Conservation (phyloP, 2,797 vertebrate species). For the Acanthopagrus latus region DNA sequence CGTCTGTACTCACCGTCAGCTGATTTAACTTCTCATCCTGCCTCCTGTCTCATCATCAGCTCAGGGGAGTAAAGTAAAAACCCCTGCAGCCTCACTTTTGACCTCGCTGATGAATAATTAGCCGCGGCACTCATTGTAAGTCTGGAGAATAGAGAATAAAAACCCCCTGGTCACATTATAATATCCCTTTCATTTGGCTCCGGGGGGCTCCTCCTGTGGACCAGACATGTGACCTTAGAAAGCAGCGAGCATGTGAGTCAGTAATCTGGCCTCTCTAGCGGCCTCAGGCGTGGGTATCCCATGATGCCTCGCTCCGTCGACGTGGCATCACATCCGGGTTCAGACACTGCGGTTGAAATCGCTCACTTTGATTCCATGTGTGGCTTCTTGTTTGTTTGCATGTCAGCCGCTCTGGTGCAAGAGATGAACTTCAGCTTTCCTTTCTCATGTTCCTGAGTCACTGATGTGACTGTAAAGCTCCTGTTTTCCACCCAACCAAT, state of each 20-base stretch:
- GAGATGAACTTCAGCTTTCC: conserved; percentile 5
- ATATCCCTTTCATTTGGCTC: conserved; percentile 58
- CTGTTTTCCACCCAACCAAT: not conserved
- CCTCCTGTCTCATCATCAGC: not conserved
- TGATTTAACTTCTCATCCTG: not conserved
- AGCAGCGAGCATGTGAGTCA: conserved; percentile 68
- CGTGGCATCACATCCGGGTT: conserved; percentile 24
- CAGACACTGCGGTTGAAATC: not conserved
- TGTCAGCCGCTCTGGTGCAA: not conserved
- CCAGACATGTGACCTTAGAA: conserved; percentile 67
- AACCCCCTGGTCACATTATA: conserved; percentile 1
- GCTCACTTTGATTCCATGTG: not conserved
- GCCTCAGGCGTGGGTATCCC: conserved; percentile 43
- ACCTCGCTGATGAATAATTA: not conserved
- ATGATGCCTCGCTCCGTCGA: conserved; percentile 22
- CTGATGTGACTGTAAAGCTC: not conserved
- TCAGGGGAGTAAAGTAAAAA: not conserved
- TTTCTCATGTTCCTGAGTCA: not conserved
- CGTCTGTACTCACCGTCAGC: not conserved
- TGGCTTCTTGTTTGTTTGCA: not conserved
- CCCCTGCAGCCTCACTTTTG: not conserved
- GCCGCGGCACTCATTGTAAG: not conserved
- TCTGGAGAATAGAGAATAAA: not conserved
- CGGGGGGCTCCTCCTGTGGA: conserved; percentile 12
- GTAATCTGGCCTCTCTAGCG: conserved; percentile 53